Evolutionary conservation across 2,113 vertebrate species (phyloP).

Genomic region (Canis aureus): DNA sequence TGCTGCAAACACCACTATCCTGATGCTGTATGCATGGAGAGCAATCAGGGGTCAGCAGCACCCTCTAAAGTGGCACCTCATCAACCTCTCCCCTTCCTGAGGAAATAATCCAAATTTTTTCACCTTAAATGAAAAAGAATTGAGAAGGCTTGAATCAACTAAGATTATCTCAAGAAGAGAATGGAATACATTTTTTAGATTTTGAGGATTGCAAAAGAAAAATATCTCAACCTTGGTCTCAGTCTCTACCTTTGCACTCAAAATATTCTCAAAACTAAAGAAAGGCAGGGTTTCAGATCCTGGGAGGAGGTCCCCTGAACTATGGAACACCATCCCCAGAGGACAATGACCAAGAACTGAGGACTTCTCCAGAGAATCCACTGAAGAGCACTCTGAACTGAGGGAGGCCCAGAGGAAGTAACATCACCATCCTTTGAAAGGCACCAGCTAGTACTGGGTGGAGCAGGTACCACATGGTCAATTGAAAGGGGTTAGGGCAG

Average conservation of each 20-base stretch:
- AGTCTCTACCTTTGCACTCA: not conserved
- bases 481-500: too few relatives aligned
- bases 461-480: too few relatives aligned
- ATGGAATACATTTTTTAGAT: not conserved
- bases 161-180: not conserved
- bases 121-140: not conserved
- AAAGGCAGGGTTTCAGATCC: not conserved
- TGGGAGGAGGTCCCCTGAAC: not conserved
- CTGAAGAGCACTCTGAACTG: not conserved
- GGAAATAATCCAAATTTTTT: not conserved
- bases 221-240: not conserved
- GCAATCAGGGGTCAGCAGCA: not conserved
- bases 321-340: not conserved
- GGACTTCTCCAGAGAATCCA: not conserved
- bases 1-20: not conserved
- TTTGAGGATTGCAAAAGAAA: not conserved
- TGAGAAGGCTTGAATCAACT: not conserved
- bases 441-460: not conserved
- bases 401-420: too few relatives aligned
- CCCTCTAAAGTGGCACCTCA: fast-evolving
- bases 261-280: not conserved
- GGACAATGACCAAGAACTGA: not conserved
- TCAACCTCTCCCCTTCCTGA: not conserved
- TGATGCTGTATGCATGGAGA: fast-evolving
- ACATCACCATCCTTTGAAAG: not conserved